Evolutionary conservation across 2,797 vertebrate species (phyloP).

Genomic region (Acrossocheilus wenchowensis): DNA sequence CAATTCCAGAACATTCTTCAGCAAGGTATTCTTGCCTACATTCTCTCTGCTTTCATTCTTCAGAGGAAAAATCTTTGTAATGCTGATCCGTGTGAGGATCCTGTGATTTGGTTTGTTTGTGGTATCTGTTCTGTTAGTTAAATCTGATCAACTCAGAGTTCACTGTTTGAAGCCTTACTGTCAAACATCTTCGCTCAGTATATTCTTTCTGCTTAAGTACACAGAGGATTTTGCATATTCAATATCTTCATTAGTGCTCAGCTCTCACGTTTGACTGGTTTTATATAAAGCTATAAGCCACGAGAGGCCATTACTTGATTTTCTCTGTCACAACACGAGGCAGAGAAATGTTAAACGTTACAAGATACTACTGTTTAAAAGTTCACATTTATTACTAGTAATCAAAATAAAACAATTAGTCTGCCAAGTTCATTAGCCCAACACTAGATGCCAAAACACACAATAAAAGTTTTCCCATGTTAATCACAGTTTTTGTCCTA

Average conservation of each 20-base stretch:
- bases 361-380: neutral
- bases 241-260: neutral
- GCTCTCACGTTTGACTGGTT: neutral
- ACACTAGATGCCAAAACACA: neutral
- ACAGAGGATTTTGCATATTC: neutral
- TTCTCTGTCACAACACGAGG: neutral
- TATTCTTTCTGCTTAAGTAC: neutral
- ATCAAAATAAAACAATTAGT: neutral
- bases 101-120: conserved; percentile 22
- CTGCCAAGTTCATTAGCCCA: neutral
- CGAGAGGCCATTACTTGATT: neutral
- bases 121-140: neutral
- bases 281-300: neutral
- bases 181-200: neutral
- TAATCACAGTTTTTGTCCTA: neutral
- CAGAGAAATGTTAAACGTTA: neutral
- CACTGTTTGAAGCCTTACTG: neutral
- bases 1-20: conserved; percentile 91
- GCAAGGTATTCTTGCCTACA: conserved; percentile 80
- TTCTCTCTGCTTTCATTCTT: conserved; percentile 7
- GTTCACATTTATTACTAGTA: neutral
- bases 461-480: neutral
- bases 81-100: neutral
- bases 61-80: neutral
- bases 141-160: neutral